phyloP scores from a whole-genome alignment of 2,888 invertebrate genomes.

The Corythucha ciliata region DNA sequence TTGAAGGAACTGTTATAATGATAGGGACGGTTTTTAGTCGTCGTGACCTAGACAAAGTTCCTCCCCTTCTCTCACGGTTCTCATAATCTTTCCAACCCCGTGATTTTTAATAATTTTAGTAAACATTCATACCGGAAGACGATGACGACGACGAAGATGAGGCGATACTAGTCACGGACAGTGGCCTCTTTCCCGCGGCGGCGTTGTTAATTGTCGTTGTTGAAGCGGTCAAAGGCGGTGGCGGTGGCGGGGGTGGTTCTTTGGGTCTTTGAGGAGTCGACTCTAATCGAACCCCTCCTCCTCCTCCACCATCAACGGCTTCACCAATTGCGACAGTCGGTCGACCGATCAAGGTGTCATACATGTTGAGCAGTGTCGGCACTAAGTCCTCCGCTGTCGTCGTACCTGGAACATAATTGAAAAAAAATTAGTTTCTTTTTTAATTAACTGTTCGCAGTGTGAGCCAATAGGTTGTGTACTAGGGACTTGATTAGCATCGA shows the following conservation, averaged over 20 bases:
- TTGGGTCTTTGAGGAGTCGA: slow-evolving; percentile 21
- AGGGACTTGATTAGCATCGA: too few species aligned
- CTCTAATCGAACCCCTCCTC: slow-evolving; percentile 18
- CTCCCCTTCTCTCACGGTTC: neutral
- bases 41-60: too few species aligned
- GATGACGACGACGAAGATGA: slow-evolving; percentile 46
- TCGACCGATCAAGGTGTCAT: slow-evolving; percentile 60
- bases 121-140: slow-evolving; percentile 39
- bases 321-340: slow-evolving; percentile 29
- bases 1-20: too few species aligned
- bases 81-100: neutral
- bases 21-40: too few species aligned
- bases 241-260: slow-evolving; percentile 29
- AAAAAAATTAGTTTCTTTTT: too few species aligned
- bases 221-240: slow-evolving; percentile 39
- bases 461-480: too few species aligned
- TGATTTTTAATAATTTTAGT: neutral
- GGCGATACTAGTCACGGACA: slow-evolving; percentile 68
- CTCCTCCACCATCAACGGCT: slow-evolving; percentile 11
- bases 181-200: too few species aligned
- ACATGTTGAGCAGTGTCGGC: slow-evolving; percentile 75
- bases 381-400: slow-evolving; percentile 65
- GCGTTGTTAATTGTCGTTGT: too few species aligned
- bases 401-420: slow-evolving; percentile 61
- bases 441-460: too few species aligned